Evolutionary conservation across 2,113 vertebrate genomes (phyloP), one percentile per base, ranked within the genome.

Genomic region (Tamias sibiricus): DNA sequence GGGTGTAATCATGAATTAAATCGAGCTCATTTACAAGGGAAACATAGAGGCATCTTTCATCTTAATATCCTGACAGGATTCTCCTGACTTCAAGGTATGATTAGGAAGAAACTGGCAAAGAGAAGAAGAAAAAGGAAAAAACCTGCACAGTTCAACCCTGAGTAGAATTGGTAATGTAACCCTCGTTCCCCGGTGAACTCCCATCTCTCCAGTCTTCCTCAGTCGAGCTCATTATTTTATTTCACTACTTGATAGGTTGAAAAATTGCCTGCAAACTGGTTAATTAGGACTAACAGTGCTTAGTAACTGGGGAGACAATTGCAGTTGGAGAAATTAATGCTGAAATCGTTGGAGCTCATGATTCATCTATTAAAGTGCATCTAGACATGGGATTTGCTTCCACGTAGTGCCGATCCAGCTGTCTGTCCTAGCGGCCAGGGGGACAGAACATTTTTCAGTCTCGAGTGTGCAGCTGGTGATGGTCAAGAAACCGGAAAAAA

Each of bases 1-100:
- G 95, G 82, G 62, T 74, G 52, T 94, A 77, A 97, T 96, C 93
- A 93, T 84, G 95, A 97, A 95, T 96, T 97, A 97, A 95, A 96
- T 96, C 0, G 12, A 94, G 72, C 74, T 96, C 74, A 0, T 96
- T 96, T 91, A 87, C 97, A 96, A 96, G 79, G 74, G 95, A 97
- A 96, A 72, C 96, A 74, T 10, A 59, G 84, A 95, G n/a, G 52
- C 75, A 97, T 95, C 96, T 97, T 97, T 97, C 93, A 90, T 95
- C 96, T 96, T 94, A 90, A 97, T 91, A 96, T 90, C 94, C 80
- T 95, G 92, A 95, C 96, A 94, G 52, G 40, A 95, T 92, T 95
- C 77, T 96, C 87, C 85, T 77, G 79, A 97, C 88, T 96, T 95
- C 86, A 93, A 97, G 96, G 95, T 96, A 94, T 66, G 22, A 96